phyloP scores from a whole-genome alignment of 2,113 vertebrate genomes.

The Actenoides lindsayi region DNA sequence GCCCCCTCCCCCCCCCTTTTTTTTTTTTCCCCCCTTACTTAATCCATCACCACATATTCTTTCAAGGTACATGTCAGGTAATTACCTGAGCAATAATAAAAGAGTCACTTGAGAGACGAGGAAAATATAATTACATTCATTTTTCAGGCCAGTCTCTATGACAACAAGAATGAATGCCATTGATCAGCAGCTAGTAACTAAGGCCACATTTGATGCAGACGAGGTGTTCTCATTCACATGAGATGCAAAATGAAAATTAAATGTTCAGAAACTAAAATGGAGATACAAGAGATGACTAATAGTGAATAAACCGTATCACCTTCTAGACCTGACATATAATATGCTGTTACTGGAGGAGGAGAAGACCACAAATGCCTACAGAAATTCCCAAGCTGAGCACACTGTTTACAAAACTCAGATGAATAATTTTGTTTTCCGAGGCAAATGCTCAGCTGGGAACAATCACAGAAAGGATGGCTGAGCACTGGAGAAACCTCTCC shows the following conservation, averaged over 20 bases:
- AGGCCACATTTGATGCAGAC: slow-evolving; percentile 5
- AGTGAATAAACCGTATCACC: background rate
- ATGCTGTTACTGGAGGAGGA: background rate
- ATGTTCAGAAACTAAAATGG: slow-evolving; percentile 3
- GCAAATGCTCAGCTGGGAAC: background rate
- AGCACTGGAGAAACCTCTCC: background rate
- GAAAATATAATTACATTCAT: slow-evolving; percentile 65
- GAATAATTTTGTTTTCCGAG: background rate
- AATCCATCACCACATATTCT: slow-evolving; percentile 48
- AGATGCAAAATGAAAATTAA: slow-evolving; percentile 55
- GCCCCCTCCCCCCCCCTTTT: background rate
- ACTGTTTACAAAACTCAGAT: background rate
- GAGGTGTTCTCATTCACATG: slow-evolving; percentile 41
- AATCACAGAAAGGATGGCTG: background rate
- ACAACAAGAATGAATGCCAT: slow-evolving; percentile 46
- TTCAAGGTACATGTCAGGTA: slow-evolving; percentile 53
- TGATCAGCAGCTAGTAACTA: slow-evolving; percentile 66
- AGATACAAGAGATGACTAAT: background rate
- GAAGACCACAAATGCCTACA: background rate
- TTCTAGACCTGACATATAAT: background rate
- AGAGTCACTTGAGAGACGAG: slow-evolving; percentile 62
- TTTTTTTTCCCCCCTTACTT: slow-evolving; percentile 15
- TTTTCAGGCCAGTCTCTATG: slow-evolving; percentile 65
- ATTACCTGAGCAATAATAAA: slow-evolving; percentile 66
- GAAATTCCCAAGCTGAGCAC: background rate